Percentiles rank a stretch among this genome's conserved stretches.
Evolutionary conservation across 2,113 vertebrate genomes (phyloP).

Genomic region (Gambusia affinis): DNA sequence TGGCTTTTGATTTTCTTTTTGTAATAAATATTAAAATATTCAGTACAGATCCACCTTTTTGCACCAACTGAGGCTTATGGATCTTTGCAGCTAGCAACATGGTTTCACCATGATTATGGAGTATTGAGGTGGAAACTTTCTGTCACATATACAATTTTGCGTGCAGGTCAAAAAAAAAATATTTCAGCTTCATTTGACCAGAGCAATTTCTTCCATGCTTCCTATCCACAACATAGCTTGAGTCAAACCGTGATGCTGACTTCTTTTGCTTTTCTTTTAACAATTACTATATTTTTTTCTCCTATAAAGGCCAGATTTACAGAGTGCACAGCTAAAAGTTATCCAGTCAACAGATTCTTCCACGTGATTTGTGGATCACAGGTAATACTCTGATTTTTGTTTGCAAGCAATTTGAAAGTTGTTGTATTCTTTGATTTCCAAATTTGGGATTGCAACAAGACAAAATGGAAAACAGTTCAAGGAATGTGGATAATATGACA

Average conservation of each 20-base stretch:
- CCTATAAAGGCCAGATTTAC: not conserved
- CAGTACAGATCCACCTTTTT: too few species aligned
- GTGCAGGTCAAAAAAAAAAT: too few species aligned
- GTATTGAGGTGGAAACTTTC: too few species aligned
- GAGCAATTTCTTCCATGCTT: not conserved
- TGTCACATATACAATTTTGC: too few species aligned
- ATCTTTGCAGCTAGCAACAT: too few species aligned
- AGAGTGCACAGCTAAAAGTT: not conserved
- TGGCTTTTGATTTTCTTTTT: too few species aligned
- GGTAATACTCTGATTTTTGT: not conserved
- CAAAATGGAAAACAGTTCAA: not conserved
- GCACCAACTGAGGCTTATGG: too few species aligned
- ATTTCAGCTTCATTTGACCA: not conserved
- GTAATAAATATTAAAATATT: too few species aligned
- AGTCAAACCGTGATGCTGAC: too few species aligned
- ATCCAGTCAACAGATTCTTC: not conserved
- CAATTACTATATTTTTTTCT: not conserved
- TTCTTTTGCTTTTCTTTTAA: not conserved
- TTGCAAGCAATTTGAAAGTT: not conserved
- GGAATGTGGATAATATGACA: not conserved
- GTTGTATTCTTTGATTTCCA: not conserved
- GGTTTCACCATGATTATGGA: too few species aligned
- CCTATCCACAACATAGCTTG: not conserved
- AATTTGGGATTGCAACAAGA: not conserved
- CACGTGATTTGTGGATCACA: not conserved